Base-by-base conservation (phyloP, 2,888 invertebrate genomes). In the Dolichomitus sp. region DNA sequence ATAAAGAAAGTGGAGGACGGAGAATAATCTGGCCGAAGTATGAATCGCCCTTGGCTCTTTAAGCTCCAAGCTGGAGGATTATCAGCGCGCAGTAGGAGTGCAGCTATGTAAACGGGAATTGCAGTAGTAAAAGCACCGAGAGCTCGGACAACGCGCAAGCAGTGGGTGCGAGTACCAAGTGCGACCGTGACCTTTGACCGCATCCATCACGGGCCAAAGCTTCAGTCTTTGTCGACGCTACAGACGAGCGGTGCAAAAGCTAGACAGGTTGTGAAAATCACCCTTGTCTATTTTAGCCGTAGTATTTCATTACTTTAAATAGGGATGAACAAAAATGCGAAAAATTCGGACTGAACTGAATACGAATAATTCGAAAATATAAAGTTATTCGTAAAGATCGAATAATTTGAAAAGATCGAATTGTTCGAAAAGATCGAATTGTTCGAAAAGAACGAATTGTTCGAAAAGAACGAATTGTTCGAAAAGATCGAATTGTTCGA, bases 121-220 rank as follows among this genome's bases (percentile, higher is more conserved):
- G 57, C 59, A 76, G 40, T 50, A 19, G 54, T 74, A 74, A 42
- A 69, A 69, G 37, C 54, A 19, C 17, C 17, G 50, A 17, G 59
- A 27, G 42, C 40, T 66, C 61, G 68, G 52, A 80, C 52, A 66
- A 74, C 52, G 59, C 63, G 42, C 52, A 23, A 37, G n/a, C 37
- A 37, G 40, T 23, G 52, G 69, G 40, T 19, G 59, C 50, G 59
- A 45, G 33, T 23, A 17, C 11, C 17, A 33, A 66, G 54, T 50
- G 61, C 45, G 63, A 65, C 69, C 65, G 69, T 75, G 75, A 75
- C 54, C 57, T 70, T 75, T 70, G 69, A 61, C 54, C 54, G 33
- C 17, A 40, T 69, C 40, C 52, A 17, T 59, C 45, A 27, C 59
- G 59, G 42, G 42, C 57, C 27, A 52, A 68, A 66, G 57, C 48